Conservation (phyloP, 2,113 vertebrate genomes). For the Carassius gibelio region DNA sequence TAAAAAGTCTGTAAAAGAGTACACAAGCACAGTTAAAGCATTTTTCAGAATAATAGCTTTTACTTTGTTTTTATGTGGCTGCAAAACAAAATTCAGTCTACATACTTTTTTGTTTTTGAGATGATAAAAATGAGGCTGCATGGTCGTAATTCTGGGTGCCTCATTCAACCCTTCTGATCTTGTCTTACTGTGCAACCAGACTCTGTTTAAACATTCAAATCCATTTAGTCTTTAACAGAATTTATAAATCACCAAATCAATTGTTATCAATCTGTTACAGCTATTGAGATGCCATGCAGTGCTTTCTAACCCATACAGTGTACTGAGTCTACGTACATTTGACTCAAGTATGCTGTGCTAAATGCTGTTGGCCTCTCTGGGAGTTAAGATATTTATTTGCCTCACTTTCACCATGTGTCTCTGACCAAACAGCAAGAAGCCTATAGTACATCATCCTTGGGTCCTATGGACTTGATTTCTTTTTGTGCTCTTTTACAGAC, state of each 20-base stretch:
- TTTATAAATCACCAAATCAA: not conserved
- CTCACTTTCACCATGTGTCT: not conserved
- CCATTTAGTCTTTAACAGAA: not conserved
- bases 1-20: conserved; percentile 89
- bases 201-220: not conserved
- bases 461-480: conserved; percentile 81
- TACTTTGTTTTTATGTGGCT: conserved; percentile 5
- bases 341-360: not conserved
- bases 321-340: not conserved
- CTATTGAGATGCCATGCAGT: conserved; percentile 9
- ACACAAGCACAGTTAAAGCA: conserved; percentile 77
- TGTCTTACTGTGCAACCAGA: conserved; percentile 64
- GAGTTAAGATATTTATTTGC: conserved; percentile 11
- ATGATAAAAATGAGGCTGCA: conserved; percentile 1
- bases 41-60: not conserved
- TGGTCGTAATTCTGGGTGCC: conserved; percentile 61
- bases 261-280: not conserved
- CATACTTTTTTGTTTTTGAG: not conserved
- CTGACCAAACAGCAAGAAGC: conserved; percentile 18
- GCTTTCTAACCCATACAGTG: not conserved
- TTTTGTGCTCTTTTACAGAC: conserved; percentile 97
- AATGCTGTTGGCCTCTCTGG: conserved; percentile 10
- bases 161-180: conserved; percentile 76
- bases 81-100: not conserved
- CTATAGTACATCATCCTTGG: conserved; percentile 64